These are phyloP conservation scores for Aphaenogaster ashmeadi DNA, from an alignment of 1,140 invertebrate species.

Conservation along the genomic window DNA sequence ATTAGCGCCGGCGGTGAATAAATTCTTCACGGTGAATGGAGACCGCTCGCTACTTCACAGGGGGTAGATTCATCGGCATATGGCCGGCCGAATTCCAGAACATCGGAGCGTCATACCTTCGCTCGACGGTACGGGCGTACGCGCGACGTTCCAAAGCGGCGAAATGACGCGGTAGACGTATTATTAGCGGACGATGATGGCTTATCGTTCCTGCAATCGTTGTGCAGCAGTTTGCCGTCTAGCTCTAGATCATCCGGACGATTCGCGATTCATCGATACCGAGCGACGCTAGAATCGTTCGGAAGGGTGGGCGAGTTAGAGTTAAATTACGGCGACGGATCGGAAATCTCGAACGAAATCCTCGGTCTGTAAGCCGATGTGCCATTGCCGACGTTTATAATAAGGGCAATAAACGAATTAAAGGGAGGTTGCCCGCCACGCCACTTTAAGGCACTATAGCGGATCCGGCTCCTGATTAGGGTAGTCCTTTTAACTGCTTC, in stretches of 20 bases:
- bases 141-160: conserved; percentile 4
- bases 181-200: conserved; percentile 34
- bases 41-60: conserved; percentile 73
- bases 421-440: conserved; percentile 66
- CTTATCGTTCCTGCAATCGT: conserved; percentile 26
- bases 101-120: conserved; percentile 52
- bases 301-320: background rate
- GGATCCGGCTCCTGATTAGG: conserved; percentile 55
- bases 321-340: background rate
- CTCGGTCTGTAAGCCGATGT: background rate
- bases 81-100: conserved; percentile 78
- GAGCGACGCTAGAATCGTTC: background rate
- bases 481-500: conserved; percentile 78
- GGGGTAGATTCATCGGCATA: conserved; percentile 82
- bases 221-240: background rate
- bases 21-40: conserved; percentile 81
- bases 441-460: conserved; percentile 64
- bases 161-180: conserved; percentile 13
- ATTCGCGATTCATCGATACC: background rate
- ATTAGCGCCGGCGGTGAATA: conserved; percentile 82
- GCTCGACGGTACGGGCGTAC: background rate
- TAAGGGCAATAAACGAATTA: conserved; percentile 80
- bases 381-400: conserved; percentile 68
- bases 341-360: conserved; percentile 33
- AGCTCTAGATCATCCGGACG: background rate